Conservation (phyloP, 1,140 invertebrate species). For the Mercenaria mercenaria region DNA sequence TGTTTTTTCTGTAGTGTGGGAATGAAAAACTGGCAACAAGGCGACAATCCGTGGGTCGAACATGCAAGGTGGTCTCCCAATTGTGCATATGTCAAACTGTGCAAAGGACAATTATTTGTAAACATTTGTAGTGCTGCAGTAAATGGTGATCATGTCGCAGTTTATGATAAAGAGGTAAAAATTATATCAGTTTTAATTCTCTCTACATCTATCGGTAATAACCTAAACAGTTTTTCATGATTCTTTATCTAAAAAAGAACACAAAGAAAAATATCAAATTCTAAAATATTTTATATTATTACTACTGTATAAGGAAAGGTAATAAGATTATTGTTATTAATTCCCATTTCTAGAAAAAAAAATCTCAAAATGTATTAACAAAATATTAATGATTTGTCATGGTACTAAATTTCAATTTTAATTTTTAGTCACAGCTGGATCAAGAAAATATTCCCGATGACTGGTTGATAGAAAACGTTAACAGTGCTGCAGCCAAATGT, state of each 20-base stretch:
- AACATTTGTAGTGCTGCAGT: slow-evolving; percentile 20
- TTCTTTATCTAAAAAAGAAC: too few species aligned
- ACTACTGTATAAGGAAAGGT: background rate
- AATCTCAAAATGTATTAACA: too few species aligned
- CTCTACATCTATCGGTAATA: too few species aligned
- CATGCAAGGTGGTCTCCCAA: slow-evolving; percentile 94
- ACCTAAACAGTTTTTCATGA: too few species aligned
- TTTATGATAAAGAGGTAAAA: background rate
- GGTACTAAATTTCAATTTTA: too few species aligned
- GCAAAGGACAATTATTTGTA: slow-evolving; percentile 91
- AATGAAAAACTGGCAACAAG: slow-evolving; percentile 93
- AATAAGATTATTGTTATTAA: too few species aligned
- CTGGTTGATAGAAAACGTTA: background rate
- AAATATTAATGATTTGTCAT: too few species aligned
- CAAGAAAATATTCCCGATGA: background rate
- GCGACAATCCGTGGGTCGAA: slow-evolving; percentile 94
- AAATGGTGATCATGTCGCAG: background rate
- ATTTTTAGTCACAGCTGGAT: background rate
- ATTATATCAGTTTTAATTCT: too few species aligned
- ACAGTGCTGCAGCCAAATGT: background rate
- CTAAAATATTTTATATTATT: background rate
- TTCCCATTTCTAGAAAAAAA: too few species aligned
- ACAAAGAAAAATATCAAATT: too few species aligned
- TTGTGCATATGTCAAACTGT: slow-evolving; percentile 91
- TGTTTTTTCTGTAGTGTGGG: slow-evolving; percentile 95